These are phyloP conservation scores for Sphenodon punctatus DNA, from an alignment of 2,797 vertebrate species.

Conservation along the genomic window DNA sequence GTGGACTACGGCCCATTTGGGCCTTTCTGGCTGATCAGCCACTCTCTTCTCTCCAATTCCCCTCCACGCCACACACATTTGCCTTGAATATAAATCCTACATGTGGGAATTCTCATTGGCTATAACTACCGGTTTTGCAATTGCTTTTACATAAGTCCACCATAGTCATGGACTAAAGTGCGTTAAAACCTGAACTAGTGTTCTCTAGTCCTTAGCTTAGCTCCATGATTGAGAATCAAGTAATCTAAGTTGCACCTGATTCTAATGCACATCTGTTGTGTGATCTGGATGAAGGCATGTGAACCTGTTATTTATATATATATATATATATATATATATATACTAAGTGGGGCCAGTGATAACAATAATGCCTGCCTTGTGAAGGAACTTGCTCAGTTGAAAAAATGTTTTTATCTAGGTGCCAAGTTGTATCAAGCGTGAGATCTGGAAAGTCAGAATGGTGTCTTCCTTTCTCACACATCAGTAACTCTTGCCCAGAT, in stretches of 20 bases:
- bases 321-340: too few relatives aligned
- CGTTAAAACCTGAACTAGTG: not conserved
- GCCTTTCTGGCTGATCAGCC: not conserved
- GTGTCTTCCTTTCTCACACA: not conserved
- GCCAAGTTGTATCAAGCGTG: not conserved
- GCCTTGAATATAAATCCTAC: not conserved
- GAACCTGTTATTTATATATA: too few relatives aligned
- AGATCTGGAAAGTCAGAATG: not conserved
- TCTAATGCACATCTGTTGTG: too few relatives aligned
- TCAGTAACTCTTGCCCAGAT: too few relatives aligned
- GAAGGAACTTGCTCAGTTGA: not conserved
- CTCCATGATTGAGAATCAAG: too few relatives aligned
- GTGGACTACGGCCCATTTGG: not conserved
- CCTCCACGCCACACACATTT: too few relatives aligned
- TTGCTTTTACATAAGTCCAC: too few relatives aligned
- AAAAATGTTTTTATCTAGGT: not conserved
- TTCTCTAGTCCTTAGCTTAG: not conserved
- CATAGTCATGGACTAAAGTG: not conserved
- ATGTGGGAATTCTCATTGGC: not conserved
- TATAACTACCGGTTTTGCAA: not conserved
- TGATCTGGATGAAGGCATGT: too few relatives aligned
- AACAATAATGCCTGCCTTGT: too few relatives aligned
- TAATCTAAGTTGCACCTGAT: too few relatives aligned
- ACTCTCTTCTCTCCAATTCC: not conserved
- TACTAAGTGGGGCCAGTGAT: too few relatives aligned